Evolutionary conservation across 2,797 vertebrate species (phyloP), one percentile per base, ranked within the genome.

Genomic region (Cetoscarus ocellatus): DNA sequence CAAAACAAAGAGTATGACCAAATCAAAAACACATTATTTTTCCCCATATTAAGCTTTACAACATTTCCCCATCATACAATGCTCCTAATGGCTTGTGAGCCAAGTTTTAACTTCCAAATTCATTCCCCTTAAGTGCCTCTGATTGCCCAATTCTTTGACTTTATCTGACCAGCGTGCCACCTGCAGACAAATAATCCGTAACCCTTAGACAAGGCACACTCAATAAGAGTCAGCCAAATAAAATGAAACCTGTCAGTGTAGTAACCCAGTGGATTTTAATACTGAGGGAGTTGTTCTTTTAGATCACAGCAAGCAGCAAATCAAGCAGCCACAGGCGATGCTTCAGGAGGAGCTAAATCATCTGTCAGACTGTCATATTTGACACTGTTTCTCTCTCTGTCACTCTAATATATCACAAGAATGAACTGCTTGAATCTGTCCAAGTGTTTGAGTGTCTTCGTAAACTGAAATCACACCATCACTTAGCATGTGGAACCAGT

Each of bases 331-430:
- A 35, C 18, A 39, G 73, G 70, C 75, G 5, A 19, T 3, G 65
- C 82, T 73, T 67, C 61, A 62, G 71, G 75, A 68, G 42, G 60
- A 36, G 35, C 14, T 14, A 66, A 49, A 51, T 62, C 51, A 52
- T 73, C 67, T 61, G 34, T n/a, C 58, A 34, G 57, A 36, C 43
- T 70, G 70, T 65, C 50, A 58, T 35, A 17, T 52, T 27, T 50
- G 8, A 35, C 27, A 34, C 18, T 61, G 67, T 73, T 68, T 72
- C 10, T 14, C n/a, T 73, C 35, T 73, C 55, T 38, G 14, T 35
- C 47, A 10, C 54, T 36, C 54, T 58, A 38, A 58, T 78, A 57
- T 75, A 52, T 65, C 60, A 69, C 73, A 42, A 4, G 10, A 45
- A 74, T 17, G 27, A 15, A 47, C 34, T 10, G 48, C 67, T 67